Conservation (phyloP, 2,113 vertebrate species). For the Eupsittula cactorum region DNA sequence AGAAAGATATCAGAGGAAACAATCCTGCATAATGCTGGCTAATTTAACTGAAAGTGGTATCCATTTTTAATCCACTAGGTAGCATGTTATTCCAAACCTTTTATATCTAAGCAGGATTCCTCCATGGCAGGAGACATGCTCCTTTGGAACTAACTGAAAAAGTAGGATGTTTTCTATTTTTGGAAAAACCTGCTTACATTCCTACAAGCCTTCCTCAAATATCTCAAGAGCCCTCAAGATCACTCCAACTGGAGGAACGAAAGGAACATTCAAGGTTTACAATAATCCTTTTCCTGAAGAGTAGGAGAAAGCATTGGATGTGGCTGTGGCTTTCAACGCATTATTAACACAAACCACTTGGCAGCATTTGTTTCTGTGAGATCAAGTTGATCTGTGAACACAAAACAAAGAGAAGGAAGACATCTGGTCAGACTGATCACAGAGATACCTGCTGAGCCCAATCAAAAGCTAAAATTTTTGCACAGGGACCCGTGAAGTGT, state of each 20-base stretch:
- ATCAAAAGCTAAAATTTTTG: constrained; percentile 37
- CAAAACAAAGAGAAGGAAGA: background rate
- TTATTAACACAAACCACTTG: constrained; percentile 3
- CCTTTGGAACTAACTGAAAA: background rate
- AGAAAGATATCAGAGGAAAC: background rate
- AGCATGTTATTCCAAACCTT: background rate
- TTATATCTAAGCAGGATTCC: background rate
- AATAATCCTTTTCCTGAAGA: background rate
- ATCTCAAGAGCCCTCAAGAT: background rate
- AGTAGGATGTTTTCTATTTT: background rate
- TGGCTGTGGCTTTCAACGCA: background rate
- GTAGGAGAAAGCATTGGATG: background rate
- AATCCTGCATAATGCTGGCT: background rate
- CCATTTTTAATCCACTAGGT: background rate
- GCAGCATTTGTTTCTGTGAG: background rate
- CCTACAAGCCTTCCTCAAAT: background rate
- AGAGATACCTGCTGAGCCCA: constrained; percentile 3
- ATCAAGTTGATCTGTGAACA: constrained; percentile 24
- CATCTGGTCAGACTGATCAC: constrained; percentile 41
- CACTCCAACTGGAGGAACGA: background rate
- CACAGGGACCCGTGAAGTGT: background rate
- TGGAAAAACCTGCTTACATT: background rate
- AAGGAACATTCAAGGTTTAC: background rate
- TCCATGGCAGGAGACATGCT: background rate
- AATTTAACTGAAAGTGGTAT: background rate